A percentile compares a stretch with the other conserved stretches of the same genome.
Conservation (phyloP, 2,888 invertebrate species). For the Ectemnius continuus region DNA sequence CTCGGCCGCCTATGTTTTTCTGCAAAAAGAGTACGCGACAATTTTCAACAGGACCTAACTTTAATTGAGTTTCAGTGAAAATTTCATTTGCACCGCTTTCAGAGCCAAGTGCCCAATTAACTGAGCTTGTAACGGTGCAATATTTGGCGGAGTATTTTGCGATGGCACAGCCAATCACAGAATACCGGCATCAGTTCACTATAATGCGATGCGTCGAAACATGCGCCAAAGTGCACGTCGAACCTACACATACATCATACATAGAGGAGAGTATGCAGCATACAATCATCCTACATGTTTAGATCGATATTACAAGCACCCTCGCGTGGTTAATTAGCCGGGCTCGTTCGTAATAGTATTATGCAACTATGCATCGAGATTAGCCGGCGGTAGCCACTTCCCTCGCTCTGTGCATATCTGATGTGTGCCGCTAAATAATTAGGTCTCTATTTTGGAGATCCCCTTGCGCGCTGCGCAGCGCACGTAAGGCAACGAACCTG, state of each 20-base stretch:
- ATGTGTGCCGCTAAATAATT: conserved; percentile 15
- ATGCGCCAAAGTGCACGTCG: too few species aligned
- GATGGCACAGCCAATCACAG: not conserved
- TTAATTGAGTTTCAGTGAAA: too few species aligned
- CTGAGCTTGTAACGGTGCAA: not conserved
- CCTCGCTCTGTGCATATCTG: not conserved
- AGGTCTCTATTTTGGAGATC: not conserved
- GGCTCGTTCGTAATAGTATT: conserved; percentile 41
- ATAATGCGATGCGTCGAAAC: too few species aligned
- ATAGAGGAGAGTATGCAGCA: too few species aligned
- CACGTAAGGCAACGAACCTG: conserved; percentile 6
- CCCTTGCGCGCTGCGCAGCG: too few species aligned
- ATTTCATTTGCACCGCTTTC: too few species aligned
- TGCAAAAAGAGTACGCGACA: too few species aligned
- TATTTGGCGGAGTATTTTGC: not conserved
- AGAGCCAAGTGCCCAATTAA: too few species aligned
- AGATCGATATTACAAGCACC: conserved; percentile 20
- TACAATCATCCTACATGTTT: conserved; percentile 18
- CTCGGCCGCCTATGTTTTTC: too few species aligned
- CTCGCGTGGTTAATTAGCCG: conserved; percentile 35
- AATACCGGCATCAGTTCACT: too few species aligned
- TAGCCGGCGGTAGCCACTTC: conserved; percentile 23
- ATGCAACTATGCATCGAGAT: conserved; percentile 37
- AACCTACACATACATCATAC: too few species aligned
- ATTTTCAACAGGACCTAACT: too few species aligned